phyloP scores from a whole-genome alignment of 2,888 invertebrate species.

The Drosophila prostipennis region DNA sequence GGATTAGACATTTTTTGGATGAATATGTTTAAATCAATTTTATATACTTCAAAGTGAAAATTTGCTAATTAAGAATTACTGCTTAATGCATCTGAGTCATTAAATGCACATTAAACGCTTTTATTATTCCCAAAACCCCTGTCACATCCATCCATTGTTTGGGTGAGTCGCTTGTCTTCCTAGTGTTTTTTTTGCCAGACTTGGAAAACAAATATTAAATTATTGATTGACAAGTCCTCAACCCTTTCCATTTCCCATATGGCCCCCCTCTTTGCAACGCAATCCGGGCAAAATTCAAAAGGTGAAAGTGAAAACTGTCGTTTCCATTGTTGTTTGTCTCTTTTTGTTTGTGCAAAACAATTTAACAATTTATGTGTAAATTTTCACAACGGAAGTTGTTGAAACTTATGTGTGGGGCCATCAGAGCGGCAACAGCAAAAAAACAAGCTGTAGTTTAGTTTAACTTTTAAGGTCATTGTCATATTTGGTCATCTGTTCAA shows the following conservation, averaged over 20 bases:
- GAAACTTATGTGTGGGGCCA: constrained; percentile 46
- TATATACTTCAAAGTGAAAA: background rate
- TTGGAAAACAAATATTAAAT: constrained; percentile 18
- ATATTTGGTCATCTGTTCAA: constrained; percentile 53
- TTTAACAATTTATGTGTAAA: constrained; percentile 47
- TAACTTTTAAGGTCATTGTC: constrained; percentile 67
- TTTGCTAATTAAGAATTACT: background rate
- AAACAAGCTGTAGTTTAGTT: constrained; percentile 32
- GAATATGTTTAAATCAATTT: too few species aligned
- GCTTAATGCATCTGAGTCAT: background rate
- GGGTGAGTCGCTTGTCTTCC: background rate
- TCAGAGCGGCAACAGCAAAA: constrained; percentile 20
- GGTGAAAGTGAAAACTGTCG: constrained; percentile 67
- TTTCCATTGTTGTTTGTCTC: constrained; percentile 15
- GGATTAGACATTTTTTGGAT: too few species aligned
- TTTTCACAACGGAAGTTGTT: constrained; percentile 67
- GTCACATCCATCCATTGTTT: constrained; percentile 5
- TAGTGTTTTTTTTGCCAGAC: background rate
- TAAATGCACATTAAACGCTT: background rate
- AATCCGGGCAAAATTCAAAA: constrained; percentile 26
- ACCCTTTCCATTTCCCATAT: constrained; percentile 12
- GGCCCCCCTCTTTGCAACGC: background rate
- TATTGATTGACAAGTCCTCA: constrained; percentile 58
- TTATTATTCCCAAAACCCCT: background rate
- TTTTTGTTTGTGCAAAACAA: constrained; percentile 42